A percentile compares a stretch with the other conserved stretches of the same genome.
Evolutionary conservation across 2,888 invertebrate species (phyloP).

Genomic region (Eupithecia subumbrata): DNA sequence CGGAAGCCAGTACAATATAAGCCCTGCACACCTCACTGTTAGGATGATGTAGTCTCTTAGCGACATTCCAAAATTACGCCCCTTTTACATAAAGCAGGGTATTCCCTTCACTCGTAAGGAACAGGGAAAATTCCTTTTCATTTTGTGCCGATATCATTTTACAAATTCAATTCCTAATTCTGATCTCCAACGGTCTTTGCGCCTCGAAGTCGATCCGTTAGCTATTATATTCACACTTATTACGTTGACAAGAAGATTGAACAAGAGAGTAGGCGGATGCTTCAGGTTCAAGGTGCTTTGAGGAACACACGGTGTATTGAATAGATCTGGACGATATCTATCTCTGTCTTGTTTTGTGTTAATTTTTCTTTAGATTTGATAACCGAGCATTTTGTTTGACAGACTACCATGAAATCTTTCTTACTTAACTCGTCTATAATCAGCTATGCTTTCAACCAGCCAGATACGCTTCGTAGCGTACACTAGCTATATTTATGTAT

Average conservation of each 20-base stretch:
- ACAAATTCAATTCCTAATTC: conserved; percentile 48
- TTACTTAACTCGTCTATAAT: too few relatives aligned
- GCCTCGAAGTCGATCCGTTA: conserved; percentile 43
- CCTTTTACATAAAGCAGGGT: neutral
- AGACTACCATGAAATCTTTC: neutral
- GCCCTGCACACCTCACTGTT: too few relatives aligned
- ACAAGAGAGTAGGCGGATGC: conserved; percentile 44
- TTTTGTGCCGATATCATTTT: conserved; percentile 44
- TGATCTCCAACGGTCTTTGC: conserved; percentile 39
- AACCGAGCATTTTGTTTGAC: neutral
- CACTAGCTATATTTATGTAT: too few relatives aligned
- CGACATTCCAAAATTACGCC: too few relatives aligned
- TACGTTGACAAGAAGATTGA: conserved; percentile 44
- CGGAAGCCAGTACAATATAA: too few relatives aligned
- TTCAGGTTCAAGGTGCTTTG: neutral
- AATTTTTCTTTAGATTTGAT: neutral
- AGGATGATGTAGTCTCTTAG: too few relatives aligned
- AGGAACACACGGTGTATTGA: conserved; percentile 1
- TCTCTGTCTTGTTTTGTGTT: neutral
- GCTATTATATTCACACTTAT: conserved; percentile 48
- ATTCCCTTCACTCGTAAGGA: neutral
- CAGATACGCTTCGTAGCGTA: too few relatives aligned
- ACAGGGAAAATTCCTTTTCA: conserved; percentile 32
- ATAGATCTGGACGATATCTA: neutral
- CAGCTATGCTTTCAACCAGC: too few relatives aligned